These are phyloP conservation scores for Holothuria glaberrima DNA, from an alignment of 35 echinoderm and acorn worm species.

Conservation along the genomic window DNA sequence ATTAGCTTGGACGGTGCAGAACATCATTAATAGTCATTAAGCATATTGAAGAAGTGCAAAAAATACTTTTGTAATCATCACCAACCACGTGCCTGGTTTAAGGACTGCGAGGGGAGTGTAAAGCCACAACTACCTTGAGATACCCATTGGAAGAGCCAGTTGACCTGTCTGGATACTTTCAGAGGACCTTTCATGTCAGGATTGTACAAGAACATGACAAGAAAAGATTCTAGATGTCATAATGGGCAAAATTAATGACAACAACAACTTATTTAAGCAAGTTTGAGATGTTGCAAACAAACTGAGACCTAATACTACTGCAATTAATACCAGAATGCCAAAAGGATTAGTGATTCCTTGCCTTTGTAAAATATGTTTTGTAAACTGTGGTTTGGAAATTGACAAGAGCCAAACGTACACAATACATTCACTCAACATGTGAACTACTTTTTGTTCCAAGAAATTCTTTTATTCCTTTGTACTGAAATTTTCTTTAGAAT, in stretches of 20 bases:
- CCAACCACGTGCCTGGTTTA: conserved; percentile 14
- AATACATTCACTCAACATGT: too few species aligned
- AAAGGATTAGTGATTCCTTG: too few species aligned
- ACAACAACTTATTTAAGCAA: conserved; percentile 12
- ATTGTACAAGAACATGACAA: conserved; percentile 46
- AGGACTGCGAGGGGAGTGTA: background rate
- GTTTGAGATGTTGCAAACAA: background rate
- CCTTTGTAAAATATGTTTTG: too few species aligned
- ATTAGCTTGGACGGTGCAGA: background rate
- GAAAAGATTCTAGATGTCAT: conserved; percentile 6
- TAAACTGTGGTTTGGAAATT: too few species aligned
- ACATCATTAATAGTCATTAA: background rate
- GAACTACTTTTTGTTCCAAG: too few species aligned
- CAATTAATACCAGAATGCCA: too few species aligned
- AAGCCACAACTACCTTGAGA: conserved; percentile 62
- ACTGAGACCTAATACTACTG: conserved; percentile 17
- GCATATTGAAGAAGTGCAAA: too few species aligned
- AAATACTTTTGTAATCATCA: conserved; percentile 37
- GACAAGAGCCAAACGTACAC: too few species aligned
- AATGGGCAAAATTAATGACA: conserved; percentile 32
- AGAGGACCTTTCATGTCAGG: background rate
- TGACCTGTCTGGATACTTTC: conserved; percentile 46
- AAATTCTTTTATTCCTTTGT: too few species aligned
- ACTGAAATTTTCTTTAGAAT: too few species aligned
- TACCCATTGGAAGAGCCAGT: conserved; percentile 57